Percentiles rank a stretch among this genome's conserved stretches.
Evolutionary conservation across 53 echinoderm and acorn worm genomes (phyloP).

Genomic region (Hippasteria phrygiana): DNA sequence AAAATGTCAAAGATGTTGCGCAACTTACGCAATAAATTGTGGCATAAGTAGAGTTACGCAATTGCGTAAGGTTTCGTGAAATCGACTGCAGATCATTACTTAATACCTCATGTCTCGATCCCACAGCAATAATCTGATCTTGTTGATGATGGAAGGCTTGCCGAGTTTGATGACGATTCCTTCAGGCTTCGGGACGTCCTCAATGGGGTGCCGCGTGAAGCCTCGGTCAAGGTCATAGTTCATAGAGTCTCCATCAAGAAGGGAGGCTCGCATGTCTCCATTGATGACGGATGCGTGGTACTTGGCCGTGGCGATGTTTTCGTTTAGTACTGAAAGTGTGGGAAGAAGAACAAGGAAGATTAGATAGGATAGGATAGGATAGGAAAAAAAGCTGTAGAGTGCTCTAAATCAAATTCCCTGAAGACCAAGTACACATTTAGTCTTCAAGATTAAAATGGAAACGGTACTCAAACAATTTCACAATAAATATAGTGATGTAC

Average conservation of each 20-base stretch:
- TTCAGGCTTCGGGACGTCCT: constrained; percentile 78
- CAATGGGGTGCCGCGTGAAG: constrained; percentile 97
- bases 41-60: too few species aligned
- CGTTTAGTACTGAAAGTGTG: constrained; percentile 87
- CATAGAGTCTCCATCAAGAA: constrained; percentile 91
- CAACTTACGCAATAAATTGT: too few species aligned
- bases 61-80: neutral
- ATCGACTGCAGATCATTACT: neutral
- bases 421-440: too few species aligned
- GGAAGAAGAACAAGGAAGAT: too few species aligned
- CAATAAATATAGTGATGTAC: too few species aligned
- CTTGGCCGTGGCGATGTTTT: constrained; percentile 86
- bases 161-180: constrained; percentile 97
- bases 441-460: too few species aligned
- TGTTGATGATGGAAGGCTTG: constrained; percentile 93
- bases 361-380: too few species aligned
- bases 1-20: too few species aligned
- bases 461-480: too few species aligned
- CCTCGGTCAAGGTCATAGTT: constrained; percentile 99
- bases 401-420: too few species aligned
- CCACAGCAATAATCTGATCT: constrained; percentile 91
- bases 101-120: constrained; percentile 94
- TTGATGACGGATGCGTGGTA: constrained; percentile 85
- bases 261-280: constrained; percentile 91
- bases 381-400: too few species aligned